Percentiles rank a stretch among this genome's conserved stretches.
Evolutionary conservation across 2,113 vertebrate species (phyloP).

Genomic region (Brevimyrus niger): DNA sequence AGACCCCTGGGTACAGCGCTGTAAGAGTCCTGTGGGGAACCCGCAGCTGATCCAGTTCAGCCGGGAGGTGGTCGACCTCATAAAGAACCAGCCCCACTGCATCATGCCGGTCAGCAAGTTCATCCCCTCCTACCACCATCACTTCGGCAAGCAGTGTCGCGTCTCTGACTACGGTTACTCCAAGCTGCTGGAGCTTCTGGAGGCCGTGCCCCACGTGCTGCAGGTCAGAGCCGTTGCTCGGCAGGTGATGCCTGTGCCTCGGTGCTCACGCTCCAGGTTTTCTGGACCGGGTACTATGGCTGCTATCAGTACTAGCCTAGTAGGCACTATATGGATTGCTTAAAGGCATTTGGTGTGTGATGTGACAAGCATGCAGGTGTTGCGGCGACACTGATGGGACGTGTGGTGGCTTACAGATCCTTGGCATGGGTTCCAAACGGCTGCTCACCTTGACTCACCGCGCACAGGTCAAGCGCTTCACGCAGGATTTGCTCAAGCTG

Average conservation of each 20-base stretch:
- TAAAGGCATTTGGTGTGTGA: neutral
- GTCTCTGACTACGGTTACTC: conserved; percentile 95
- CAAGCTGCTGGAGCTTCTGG: conserved; percentile 85
- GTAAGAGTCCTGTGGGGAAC: conserved; percentile 91
- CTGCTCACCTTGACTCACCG: conserved; percentile 88
- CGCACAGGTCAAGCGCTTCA: conserved; percentile 95
- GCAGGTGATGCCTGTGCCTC: neutral
- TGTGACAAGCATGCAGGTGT: neutral
- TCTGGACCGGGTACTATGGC: neutral
- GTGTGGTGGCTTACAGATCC: conserved; percentile 65
- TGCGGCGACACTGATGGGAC: neutral
- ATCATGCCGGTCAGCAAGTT: conserved; percentile 84
- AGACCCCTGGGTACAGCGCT: conserved; percentile 90
- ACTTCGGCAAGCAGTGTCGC: conserved; percentile 94
- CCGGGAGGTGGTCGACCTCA: conserved; percentile 86
- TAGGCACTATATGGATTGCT: neutral
- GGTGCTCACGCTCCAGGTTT: neutral
- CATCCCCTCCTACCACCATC: conserved; percentile 92
- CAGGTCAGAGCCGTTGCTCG: conserved; percentile 59
- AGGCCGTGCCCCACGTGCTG: conserved; percentile 91
- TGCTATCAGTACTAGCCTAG: neutral
- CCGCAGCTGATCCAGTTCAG: conserved; percentile 97
- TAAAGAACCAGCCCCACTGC: conserved; percentile 81
- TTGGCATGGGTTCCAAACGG: conserved; percentile 89
- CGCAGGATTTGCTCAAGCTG: conserved; percentile 89